Evolutionary conservation across 2,888 invertebrate species (phyloP).

Genomic region (Cryptocephalus primarius): DNA sequence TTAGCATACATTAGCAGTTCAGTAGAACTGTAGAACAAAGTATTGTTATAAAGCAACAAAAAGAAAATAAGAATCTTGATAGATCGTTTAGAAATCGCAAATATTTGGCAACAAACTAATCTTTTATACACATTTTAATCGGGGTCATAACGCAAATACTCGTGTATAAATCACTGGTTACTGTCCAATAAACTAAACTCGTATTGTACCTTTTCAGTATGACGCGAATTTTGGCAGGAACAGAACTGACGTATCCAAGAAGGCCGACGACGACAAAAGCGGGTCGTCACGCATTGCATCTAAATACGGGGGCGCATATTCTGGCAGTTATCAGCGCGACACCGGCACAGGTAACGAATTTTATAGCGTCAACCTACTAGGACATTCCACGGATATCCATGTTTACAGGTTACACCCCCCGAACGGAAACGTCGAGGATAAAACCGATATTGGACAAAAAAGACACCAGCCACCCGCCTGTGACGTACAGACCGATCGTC

Average conservation of each 20-base stretch:
- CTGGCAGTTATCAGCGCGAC: conserved; percentile 25
- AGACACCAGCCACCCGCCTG: conserved; percentile 35
- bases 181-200: too few species aligned
- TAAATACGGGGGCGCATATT: conserved; percentile 26
- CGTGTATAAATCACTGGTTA: too few species aligned
- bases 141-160: too few species aligned
- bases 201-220: conserved; percentile 22
- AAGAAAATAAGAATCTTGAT: too few species aligned
- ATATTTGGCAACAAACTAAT: too few species aligned
- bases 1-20: too few species aligned
- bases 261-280: conserved; percentile 23
- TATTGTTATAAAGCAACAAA: too few species aligned
- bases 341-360: conserved; percentile 8
- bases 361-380: too few species aligned
- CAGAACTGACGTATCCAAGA: conserved; percentile 24
- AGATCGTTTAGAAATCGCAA: too few species aligned
- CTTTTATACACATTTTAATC: too few species aligned
- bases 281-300: conserved; percentile 22
- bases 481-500: conserved; percentile 38
- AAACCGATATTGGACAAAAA: conserved; percentile 30
- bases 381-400: too few species aligned
- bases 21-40: too few species aligned
- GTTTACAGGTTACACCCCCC: conserved; percentile 8
- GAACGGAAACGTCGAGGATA: conserved; percentile 12
- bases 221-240: conserved; percentile 25